These are phyloP conservation scores for Fopius arisanus DNA, from an alignment of 1,140 invertebrate species.

Conservation along the genomic window DNA sequence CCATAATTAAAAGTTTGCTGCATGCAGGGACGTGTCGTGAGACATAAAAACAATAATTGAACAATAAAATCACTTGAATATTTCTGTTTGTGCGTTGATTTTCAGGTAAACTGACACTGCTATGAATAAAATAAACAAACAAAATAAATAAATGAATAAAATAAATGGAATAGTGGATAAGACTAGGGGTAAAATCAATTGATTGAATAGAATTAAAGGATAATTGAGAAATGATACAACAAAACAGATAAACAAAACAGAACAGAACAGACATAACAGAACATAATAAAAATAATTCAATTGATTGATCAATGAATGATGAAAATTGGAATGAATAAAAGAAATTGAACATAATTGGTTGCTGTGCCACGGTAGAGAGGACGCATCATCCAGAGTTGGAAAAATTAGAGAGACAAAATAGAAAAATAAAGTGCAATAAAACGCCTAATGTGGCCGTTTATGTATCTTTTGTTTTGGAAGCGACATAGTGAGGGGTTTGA, in stretches of 20 bases:
- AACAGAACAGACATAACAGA: constrained; percentile 33
- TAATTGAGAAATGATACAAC: constrained; percentile 46
- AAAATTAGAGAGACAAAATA: constrained; percentile 12
- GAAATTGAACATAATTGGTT: constrained; percentile 41
- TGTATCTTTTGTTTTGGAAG: constrained; percentile 61
- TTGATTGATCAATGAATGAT: constrained; percentile 40
- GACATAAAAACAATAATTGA: background rate
- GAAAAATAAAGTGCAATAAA: constrained; percentile 39
- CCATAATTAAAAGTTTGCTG: background rate
- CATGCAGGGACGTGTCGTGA: background rate
- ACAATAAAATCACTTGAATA: background rate
- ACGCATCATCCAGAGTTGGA: constrained; percentile 42
- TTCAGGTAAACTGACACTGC: constrained; percentile 53
- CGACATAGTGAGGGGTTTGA: constrained; percentile 55
- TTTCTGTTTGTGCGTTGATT: constrained; percentile 49
- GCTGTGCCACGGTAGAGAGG: constrained; percentile 56
- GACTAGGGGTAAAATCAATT: background rate
- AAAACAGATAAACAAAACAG: constrained; percentile 36
- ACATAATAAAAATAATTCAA: background rate
- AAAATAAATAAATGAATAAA: constrained; percentile 40
- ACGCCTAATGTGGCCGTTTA: constrained; percentile 57
- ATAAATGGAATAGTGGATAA: background rate
- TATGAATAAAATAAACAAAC: constrained; percentile 44
- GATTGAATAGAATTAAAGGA: constrained; percentile 38
- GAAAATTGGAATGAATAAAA: constrained; percentile 31